Evolutionary conservation across 2,888 invertebrate genomes (phyloP).

Genomic region (Drosophila emarginata): DNA sequence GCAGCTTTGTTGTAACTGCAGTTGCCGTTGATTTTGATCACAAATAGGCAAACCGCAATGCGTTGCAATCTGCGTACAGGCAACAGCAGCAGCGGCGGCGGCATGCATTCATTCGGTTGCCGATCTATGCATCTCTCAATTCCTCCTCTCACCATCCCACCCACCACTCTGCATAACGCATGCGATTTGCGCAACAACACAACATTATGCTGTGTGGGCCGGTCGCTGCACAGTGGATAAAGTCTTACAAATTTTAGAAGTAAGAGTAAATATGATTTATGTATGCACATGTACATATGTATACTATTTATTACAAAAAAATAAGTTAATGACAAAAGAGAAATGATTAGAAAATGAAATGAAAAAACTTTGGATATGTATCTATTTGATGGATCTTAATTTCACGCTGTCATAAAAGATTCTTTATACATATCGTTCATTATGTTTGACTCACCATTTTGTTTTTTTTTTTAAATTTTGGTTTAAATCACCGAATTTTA

Average conservation of each 20-base stretch:
- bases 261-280: too few species aligned
- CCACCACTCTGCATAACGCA: conserved; percentile 16
- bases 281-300: too few species aligned
- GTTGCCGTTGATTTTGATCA: conserved; percentile 58
- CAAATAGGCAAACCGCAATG: conserved; percentile 45
- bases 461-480: too few species aligned
- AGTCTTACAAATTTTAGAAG: not conserved
- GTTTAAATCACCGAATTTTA: not conserved
- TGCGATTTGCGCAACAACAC: conserved; percentile 58
- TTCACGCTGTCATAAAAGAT: too few species aligned
- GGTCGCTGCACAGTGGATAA: not conserved
- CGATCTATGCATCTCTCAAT: not conserved
- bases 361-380: too few species aligned
- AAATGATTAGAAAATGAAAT: too few species aligned
- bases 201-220: conserved; percentile 31
- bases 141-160: not conserved
- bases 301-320: too few species aligned
- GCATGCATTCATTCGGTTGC: conserved; percentile 1
- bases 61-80: conserved; percentile 24
- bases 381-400: too few species aligned
- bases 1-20: conserved; percentile 58
- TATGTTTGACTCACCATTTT: too few species aligned
- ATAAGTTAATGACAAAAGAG: too few species aligned
- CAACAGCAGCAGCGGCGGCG: not conserved
- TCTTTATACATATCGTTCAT: too few species aligned